A percentile compares a stretch with the other conserved stretches of the same genome.
These are phyloP conservation scores for Tenthredo amoena DNA, from an alignment of 2,888 invertebrate genomes.

Conservation along the genomic window DNA sequence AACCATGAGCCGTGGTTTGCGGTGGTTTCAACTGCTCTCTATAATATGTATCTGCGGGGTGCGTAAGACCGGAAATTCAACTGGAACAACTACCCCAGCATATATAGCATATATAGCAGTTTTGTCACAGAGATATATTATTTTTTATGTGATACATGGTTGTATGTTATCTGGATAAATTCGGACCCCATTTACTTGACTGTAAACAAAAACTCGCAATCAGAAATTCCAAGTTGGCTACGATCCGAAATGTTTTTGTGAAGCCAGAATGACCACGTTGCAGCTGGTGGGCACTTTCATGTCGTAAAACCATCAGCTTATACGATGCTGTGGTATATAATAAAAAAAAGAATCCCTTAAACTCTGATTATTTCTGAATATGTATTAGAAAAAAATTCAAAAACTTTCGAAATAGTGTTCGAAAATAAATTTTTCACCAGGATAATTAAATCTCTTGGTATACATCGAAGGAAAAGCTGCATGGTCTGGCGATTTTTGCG, in stretches of 20 bases:
- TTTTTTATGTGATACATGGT: not conserved
- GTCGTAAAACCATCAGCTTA: constrained; percentile 10
- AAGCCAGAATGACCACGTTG: not conserved
- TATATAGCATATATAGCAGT: not conserved
- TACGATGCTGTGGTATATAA: constrained; percentile 4
- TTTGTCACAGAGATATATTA: constrained; percentile 9
- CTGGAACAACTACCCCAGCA: not conserved
- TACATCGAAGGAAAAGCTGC: no score
- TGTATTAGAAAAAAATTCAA: not conserved
- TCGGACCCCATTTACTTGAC: not conserved
- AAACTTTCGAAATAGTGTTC: no score
- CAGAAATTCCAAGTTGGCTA: not conserved
- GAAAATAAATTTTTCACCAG: no score
- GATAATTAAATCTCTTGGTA: no score
- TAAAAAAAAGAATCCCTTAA: not conserved
- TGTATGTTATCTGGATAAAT: not conserved
- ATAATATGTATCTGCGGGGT: not conserved
- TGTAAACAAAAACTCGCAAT: not conserved
- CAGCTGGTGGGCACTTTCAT: not conserved
- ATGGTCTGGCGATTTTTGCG: no score
- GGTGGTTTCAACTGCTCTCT: constrained; percentile 13
- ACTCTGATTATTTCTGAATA: not conserved
- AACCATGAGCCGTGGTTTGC: constrained; percentile 12
- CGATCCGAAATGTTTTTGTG: not conserved
- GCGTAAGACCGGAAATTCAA: constrained; percentile 39